Evolutionary conservation across 2,797 vertebrate species (phyloP).

Genomic region (Selene dorsalis): DNA sequence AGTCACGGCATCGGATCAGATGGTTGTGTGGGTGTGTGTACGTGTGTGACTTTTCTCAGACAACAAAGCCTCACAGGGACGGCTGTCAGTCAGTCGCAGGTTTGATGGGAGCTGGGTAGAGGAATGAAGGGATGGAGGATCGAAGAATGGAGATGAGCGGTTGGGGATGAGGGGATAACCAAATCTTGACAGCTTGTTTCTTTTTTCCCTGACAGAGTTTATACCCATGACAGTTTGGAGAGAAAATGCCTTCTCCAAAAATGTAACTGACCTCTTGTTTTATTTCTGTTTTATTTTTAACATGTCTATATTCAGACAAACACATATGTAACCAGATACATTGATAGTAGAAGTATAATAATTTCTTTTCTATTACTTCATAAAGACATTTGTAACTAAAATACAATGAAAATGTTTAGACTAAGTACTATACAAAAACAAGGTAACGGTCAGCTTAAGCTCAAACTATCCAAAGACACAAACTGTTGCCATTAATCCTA

Average conservation of each 20-base stretch:
- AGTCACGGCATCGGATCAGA: constrained; percentile 62
- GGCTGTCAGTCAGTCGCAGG: constrained; percentile 75
- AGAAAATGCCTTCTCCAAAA: constrained; percentile 44
- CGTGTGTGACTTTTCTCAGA: constrained; percentile 37
- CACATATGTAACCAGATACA: neutral
- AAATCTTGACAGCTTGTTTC: constrained; percentile 73
- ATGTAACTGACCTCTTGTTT: constrained; percentile 67
- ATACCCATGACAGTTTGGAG: constrained; percentile 52
- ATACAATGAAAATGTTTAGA: neutral
- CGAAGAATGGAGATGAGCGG: constrained; percentile 60
- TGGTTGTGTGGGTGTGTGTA: constrained; percentile 36
- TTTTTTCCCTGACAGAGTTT: constrained; percentile 54
- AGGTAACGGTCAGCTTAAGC: too few relatives aligned
- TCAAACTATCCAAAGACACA: too few relatives aligned
- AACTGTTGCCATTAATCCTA: neutral
- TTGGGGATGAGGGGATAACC: constrained; percentile 74
- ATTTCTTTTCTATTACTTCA: neutral
- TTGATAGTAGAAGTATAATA: neutral
- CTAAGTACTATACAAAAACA: too few relatives aligned
- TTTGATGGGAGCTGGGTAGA: constrained; percentile 65
- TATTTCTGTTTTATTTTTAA: constrained; percentile 42
- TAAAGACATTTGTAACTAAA: neutral
- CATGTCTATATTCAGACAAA: neutral
- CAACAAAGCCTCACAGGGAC: constrained; percentile 74
- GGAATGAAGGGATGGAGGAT: constrained; percentile 70